These are phyloP conservation scores for Trimorus sp. DNA, from an alignment of 2,888 invertebrate species.

Conservation along the genomic window DNA sequence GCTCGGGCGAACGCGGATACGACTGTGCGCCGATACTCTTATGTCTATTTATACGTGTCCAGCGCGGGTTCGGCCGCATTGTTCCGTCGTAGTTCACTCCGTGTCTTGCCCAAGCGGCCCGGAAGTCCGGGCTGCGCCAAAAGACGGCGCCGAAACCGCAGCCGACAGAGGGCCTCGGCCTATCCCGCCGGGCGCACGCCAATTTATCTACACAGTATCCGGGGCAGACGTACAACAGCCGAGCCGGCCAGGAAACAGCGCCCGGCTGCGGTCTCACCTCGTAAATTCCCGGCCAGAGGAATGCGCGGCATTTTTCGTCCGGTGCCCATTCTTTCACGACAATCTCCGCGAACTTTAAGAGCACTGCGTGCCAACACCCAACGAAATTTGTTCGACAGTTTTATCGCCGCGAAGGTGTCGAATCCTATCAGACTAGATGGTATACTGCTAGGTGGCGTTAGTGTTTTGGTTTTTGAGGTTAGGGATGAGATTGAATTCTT, in stretches of 20 bases:
- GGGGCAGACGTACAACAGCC: conserved; percentile 78
- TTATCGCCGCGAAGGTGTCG: too few relatives aligned
- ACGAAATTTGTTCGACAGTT: too few relatives aligned
- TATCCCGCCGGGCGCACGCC: conserved; percentile 67
- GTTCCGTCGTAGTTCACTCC: conserved; percentile 72
- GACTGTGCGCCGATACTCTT: conserved; percentile 64
- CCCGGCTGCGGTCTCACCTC: conserved; percentile 73
- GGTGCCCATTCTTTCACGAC: conserved; percentile 40
- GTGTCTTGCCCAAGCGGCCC: conserved; percentile 69
- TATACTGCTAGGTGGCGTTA: too few relatives aligned
- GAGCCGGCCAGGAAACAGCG: conserved; percentile 67
- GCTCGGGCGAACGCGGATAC: conserved; percentile 55
- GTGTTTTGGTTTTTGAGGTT: too few relatives aligned
- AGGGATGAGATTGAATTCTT: too few relatives aligned
- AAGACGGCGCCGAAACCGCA: conserved; percentile 69
- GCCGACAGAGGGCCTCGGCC: conserved; percentile 52
- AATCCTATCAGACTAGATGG: too few relatives aligned
- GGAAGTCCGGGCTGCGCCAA: conserved; percentile 71
- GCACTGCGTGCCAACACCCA: conserved; percentile 20
- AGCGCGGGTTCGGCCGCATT: conserved; percentile 63
- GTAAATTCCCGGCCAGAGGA: conserved; percentile 73
- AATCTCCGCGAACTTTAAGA: conserved; percentile 37
- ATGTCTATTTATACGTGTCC: conserved; percentile 65
- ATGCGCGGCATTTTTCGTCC: conserved; percentile 72
- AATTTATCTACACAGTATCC: conserved; percentile 81